phyloP scores from a whole-genome alignment of 2,797 vertebrate genomes.

The Craterocephalus amniculus region DNA sequence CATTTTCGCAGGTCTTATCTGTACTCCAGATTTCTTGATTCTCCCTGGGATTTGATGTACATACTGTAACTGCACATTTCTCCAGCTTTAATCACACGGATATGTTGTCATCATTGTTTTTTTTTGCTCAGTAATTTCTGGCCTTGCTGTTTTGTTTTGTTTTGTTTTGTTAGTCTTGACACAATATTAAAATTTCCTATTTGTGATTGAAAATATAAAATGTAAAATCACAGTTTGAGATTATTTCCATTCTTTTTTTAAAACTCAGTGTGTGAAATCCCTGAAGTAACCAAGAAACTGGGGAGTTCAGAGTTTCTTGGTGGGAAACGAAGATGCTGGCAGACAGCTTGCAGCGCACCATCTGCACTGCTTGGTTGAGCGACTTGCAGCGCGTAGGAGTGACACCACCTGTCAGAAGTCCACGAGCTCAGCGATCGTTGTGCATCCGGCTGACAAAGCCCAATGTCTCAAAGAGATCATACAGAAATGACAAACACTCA shows the following conservation, averaged over 20 bases:
- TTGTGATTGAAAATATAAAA: constrained; percentile 81
- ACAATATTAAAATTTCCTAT: constrained; percentile 67
- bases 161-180: constrained; percentile 68
- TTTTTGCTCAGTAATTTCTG: constrained; percentile 63
- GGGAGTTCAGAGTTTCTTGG: background rate
- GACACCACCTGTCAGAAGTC: constrained; percentile 72
- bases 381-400: constrained; percentile 64
- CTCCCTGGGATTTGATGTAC: constrained; percentile 59
- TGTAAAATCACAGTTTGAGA: constrained; percentile 52
- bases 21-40: constrained; percentile 17
- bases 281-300: constrained; percentile 1
- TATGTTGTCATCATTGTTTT: constrained; percentile 67
- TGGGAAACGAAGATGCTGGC: constrained; percentile 25
- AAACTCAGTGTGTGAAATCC: constrained; percentile 12
- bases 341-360: constrained; percentile 49
- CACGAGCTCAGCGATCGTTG: constrained; percentile 39
- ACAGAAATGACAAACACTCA: constrained; percentile 13
- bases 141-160: constrained; percentile 67
- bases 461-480: constrained; percentile 34
- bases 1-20: constrained; percentile 29
- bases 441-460: constrained; percentile 28
- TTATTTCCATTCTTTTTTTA: constrained; percentile 55
- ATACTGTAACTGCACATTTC: constrained; percentile 60
- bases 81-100: constrained; percentile 51
- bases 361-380: constrained; percentile 61